Evolutionary conservation across 2,888 invertebrate genomes (phyloP).

Genomic region (Oxyteleia sp.): DNA sequence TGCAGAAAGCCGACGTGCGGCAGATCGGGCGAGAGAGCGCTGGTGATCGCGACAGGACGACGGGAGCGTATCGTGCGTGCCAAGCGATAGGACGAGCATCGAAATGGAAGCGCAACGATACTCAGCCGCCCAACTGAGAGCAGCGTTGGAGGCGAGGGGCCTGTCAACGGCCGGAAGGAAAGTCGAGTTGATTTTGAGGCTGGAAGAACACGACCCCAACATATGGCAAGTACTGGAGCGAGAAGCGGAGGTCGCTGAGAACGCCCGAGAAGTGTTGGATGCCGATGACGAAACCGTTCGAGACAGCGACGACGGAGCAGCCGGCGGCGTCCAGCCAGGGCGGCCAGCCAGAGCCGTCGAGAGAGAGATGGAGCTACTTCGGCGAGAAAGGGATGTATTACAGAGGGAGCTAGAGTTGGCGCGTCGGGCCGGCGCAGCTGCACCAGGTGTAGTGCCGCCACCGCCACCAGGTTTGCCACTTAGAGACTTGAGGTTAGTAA

Average conservation of each 20-base stretch:
- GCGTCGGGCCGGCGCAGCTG: neutral
- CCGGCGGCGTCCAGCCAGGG: neutral
- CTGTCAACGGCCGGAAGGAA: neutral
- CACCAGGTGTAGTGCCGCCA: neutral
- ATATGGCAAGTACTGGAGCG: neutral
- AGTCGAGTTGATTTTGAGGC: neutral
- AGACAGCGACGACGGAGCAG: neutral
- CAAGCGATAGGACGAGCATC: neutral
- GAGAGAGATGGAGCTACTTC: neutral
- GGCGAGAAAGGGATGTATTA: neutral
- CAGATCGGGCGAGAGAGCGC: too few relatives aligned
- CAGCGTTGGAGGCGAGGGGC: neutral
- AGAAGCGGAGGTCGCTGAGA: neutral
- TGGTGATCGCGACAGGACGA: too few relatives aligned
- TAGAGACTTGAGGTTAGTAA: neutral
- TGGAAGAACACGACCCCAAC: neutral
- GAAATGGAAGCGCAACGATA: neutral
- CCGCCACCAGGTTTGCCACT: neutral
- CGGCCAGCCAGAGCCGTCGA: neutral
- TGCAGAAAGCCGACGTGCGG: too few relatives aligned
- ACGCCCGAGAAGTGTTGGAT: neutral
- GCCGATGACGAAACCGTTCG: too few relatives aligned
- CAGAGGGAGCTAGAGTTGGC: neutral
- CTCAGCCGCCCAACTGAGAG: neutral
- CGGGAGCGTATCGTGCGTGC: too few relatives aligned